Base-by-base conservation (phyloP, 2,113 vertebrate species). In the Forbesichthys papilliferus region DNA sequence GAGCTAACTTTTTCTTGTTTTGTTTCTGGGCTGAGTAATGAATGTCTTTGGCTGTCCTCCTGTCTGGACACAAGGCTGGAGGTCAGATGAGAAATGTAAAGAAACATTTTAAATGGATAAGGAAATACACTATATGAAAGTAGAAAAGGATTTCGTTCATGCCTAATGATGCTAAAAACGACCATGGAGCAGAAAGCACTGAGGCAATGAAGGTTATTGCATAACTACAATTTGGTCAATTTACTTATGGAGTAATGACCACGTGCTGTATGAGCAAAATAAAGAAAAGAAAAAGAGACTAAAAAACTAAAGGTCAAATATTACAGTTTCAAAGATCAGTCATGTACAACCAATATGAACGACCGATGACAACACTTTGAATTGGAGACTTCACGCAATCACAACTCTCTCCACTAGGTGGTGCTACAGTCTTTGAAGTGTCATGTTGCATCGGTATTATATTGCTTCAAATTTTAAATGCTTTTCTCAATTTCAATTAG, bases 61-160 rank as follows among this genome's bases (percentile, higher is more conserved):
- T 67, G 68, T 81, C 73, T 76, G 0, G 33, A 80, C 72, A 67
- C 71, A 58, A 81, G 70, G 75, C 83, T 79, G 77, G 75, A 84
- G 83, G 83, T 88, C 85, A 88, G 79, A 67, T 67, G 74, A 78
- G 73, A 78, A 87, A 86, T 12, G 77, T 71, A 72, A 71, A 80
- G 75, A 74, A 78, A 75, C 55, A 68, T 78, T 86, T 86, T 72
- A 74, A 85, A 90, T 85, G 74, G 71, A 4, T 1, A 13, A 68
- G 51, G 75, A 75, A 61, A 83, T 73, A 14, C 68, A 65, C 56
- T 59, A 62, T 59, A 62, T 79, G 78, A 87, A 73, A 74, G 72
- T 64, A 16, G 64, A 81, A 59, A 47, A 48, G 42, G 64, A 68
- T 77, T 51, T 69, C 27, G 75, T 66, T 66, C 36, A 8, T 47